Base-by-base conservation (phyloP, 35 echinoderm and acorn worm species). In the Stichopus chloronotus region DNA sequence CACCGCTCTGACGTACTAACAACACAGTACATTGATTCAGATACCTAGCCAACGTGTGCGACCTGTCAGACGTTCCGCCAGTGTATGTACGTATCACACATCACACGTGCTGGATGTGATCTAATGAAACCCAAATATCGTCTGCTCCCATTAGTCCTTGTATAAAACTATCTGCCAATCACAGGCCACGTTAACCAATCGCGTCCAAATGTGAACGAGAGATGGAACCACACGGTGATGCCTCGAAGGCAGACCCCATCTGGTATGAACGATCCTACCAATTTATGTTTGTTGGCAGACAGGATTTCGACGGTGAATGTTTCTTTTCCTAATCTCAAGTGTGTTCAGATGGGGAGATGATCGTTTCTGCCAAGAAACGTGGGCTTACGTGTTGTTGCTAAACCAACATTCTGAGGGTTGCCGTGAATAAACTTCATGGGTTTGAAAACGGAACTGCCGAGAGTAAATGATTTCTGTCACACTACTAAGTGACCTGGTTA, bases 111-210 rank as follows among this genome's bases (percentile, higher is more conserved):
- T 43, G 30, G 30, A 43, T 43, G 3, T 43, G 30, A 43, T 74
- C 17, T 74, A 7, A n/a, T 74, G 69, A 74, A 74, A 74, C 69
- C 69, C 6, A 14, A 74, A 16, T 20, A 20, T 74, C 69, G 69
- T 74, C 69, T 74, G 69, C 69, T 74, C 69, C 19, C 69, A 74
- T 74, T 74, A 19, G 69, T n/a, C 17, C 11, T 74, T n/a, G 22
- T 21, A 74, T 21, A 74, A n/a, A 74, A 74, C 69, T 74, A 74
- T 74, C 69, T 74, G 69, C 69, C 69, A 74, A 74, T 74, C 69
- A 74, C 69, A 74, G 69, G 69, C 13, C 69, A 74, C 19, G 20
- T 74, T 21, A 20, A 74, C 69, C 69, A 74, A 16, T 16, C 19
- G 69, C 19, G 13, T 19, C 19, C 69, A n/a, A 74, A 74, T 20